Evolutionary conservation across 2,888 invertebrate genomes (phyloP).

Genomic region (Tupiocoris notatus): DNA sequence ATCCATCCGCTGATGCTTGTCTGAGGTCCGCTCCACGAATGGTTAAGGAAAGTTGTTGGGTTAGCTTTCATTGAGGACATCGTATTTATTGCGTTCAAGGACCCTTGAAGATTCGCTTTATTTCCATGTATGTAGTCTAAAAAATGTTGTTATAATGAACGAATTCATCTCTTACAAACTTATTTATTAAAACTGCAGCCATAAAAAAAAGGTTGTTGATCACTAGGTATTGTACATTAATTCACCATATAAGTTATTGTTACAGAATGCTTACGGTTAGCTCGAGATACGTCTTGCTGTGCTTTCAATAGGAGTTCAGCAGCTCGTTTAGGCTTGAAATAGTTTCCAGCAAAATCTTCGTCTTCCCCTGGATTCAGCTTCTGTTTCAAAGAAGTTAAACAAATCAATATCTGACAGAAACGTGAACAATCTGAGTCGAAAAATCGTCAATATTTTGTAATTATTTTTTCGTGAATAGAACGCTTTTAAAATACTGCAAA

Average conservation of each 20-base stretch:
- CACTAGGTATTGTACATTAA: too few relatives aligned
- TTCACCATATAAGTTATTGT: too few relatives aligned
- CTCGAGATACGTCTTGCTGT: slow-evolving; percentile 58
- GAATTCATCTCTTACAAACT: too few relatives aligned
- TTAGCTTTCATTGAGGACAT: slow-evolving; percentile 43
- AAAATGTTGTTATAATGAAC: too few relatives aligned
- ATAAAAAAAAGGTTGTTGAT: too few relatives aligned
- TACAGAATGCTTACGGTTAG: slow-evolving; percentile 48
- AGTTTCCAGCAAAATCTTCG: slow-evolving; percentile 67
- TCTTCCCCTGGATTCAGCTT: slow-evolving; percentile 53
- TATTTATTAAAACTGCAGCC: too few relatives aligned
- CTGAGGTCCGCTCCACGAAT: slow-evolving; percentile 49
- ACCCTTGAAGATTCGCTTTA: slow-evolving; percentile 45
- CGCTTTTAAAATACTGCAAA: too few relatives aligned
- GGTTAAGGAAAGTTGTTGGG: slow-evolving; percentile 48
- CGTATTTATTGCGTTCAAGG: slow-evolving; percentile 45
- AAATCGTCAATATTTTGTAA: background rate
- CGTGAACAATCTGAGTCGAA: background rate
- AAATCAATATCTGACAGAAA: background rate
- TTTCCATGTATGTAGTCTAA: slow-evolving; percentile 35
- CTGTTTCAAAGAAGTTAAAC: too few relatives aligned
- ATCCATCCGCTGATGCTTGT: slow-evolving; percentile 48
- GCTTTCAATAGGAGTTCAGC: slow-evolving; percentile 61
- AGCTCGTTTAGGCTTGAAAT: slow-evolving; percentile 69
- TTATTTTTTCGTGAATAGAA: background rate